Conservation (phyloP, 1,140 invertebrate genomes). For the Caenorhabditis inopinata region DNA sequence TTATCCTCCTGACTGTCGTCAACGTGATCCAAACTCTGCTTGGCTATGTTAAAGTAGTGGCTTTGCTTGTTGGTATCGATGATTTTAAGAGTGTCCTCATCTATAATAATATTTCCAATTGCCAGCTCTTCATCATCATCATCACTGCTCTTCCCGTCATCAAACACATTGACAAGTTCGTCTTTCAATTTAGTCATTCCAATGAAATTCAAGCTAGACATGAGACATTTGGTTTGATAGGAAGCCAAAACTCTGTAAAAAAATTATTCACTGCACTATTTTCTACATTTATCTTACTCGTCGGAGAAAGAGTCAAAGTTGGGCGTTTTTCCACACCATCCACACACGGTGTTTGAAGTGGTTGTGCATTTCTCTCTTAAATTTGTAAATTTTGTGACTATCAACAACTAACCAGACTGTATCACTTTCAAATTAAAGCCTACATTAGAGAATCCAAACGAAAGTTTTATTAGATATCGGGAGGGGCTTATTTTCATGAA, state of each 20-base stretch:
- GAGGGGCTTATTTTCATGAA: too few relatives aligned
- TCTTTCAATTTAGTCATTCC: constrained; percentile 3
- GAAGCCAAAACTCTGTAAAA: not conserved
- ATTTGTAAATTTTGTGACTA: not conserved
- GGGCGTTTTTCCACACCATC: constrained; percentile 33
- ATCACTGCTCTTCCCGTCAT: not conserved
- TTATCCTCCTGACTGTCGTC: not conserved
- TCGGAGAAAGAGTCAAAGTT: not conserved
- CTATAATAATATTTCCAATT: not conserved
- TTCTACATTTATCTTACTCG: not conserved
- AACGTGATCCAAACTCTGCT: not conserved
- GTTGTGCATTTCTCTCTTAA: constrained; percentile 27
- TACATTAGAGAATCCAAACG: too few relatives aligned
- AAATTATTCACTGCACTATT: not conserved
- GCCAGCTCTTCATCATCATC: not conserved
- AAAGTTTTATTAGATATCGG: too few relatives aligned
- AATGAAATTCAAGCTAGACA: not conserved
- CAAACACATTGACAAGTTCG: not conserved
- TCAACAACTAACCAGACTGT: too few relatives aligned
- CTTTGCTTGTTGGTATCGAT: not conserved
- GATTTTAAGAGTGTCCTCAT: not conserved
- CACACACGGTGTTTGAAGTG: not conserved
- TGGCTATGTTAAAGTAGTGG: not conserved
- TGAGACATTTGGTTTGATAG: not conserved
- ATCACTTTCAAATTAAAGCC: too few relatives aligned